Conservation (phyloP, 1,140 invertebrate genomes). For the Aphelinus atriplicis region DNA sequence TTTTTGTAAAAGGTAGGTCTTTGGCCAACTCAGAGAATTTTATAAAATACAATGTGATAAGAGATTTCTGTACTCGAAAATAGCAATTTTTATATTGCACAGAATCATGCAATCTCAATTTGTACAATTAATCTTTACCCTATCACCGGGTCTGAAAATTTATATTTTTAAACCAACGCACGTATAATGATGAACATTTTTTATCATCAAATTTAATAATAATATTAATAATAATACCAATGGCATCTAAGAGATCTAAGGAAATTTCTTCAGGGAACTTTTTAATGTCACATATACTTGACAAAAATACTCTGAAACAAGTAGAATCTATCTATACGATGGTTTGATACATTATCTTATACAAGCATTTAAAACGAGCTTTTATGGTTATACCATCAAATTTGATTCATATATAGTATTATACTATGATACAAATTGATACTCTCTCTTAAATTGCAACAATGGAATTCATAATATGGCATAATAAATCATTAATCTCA, state of each 20-base stretch:
- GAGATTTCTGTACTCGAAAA: slow-evolving; percentile 26
- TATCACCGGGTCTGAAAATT: slow-evolving; percentile 25
- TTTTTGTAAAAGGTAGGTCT: not conserved
- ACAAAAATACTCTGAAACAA: slow-evolving; percentile 7
- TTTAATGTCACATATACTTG: slow-evolving; percentile 5
- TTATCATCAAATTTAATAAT: slow-evolving; percentile 34
- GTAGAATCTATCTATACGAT: slow-evolving; percentile 4
- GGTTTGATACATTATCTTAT: slow-evolving; percentile 19
- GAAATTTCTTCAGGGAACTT: slow-evolving; percentile 25
- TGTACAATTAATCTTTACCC: slow-evolving; percentile 4
- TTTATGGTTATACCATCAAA: slow-evolving; percentile 37
- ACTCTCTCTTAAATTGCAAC: slow-evolving; percentile 1
- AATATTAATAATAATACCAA: not conserved
- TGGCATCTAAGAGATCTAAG: slow-evolving; percentile 14
- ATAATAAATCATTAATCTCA: not conserved
- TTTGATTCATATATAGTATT: slow-evolving; percentile 34
- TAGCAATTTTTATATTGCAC: slow-evolving; percentile 32
- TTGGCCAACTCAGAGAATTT: slow-evolving; percentile 19
- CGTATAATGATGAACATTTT: slow-evolving; percentile 4
- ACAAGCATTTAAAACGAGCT: slow-evolving; percentile 33
- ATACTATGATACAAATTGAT: slow-evolving; percentile 31
- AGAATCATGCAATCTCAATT: not conserved
- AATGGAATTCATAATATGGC: not conserved
- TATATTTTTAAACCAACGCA: slow-evolving; percentile 35
- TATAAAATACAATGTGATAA: slow-evolving; percentile 38